Conservation (phyloP, 2,113 vertebrate species). For the Lepisosteus osseus region DNA sequence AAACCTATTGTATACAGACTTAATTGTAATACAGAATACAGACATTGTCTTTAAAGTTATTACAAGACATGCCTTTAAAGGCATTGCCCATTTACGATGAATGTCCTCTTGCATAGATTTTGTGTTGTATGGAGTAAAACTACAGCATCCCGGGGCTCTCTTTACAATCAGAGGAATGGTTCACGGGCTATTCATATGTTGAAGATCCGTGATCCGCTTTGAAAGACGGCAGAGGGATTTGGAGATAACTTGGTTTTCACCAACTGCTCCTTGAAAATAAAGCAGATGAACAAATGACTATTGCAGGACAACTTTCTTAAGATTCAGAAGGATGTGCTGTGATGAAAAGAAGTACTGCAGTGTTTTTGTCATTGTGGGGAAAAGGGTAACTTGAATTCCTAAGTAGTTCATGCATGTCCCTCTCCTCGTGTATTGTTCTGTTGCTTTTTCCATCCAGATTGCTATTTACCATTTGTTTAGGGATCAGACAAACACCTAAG, state of each 20-base stretch:
- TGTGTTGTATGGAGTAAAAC: conserved; percentile 43
- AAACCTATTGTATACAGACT: not conserved
- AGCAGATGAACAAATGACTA: not conserved
- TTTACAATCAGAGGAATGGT: conserved; percentile 23
- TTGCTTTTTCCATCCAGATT: no score
- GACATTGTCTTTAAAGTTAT: conserved; percentile 27
- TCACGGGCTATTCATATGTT: conserved; percentile 67
- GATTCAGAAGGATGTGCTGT: no score
- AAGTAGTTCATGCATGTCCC: no score
- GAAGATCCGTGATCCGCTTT: conserved; percentile 79
- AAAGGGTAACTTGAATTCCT: no score
- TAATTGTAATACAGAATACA: not conserved
- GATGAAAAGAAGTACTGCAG: no score
- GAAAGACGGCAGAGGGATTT: conserved; percentile 90
- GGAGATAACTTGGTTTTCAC: conserved; percentile 80
- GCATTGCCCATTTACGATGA: not conserved
- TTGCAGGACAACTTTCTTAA: no score
- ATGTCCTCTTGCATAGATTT: conserved; percentile 68
- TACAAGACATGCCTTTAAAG: conserved; percentile 20
- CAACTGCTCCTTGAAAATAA: conserved; percentile 72
- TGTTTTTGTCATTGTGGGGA: no score
- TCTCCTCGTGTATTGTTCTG: no score
- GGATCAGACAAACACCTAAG: no score
- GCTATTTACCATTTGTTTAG: no score
- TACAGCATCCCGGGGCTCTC: conserved; percentile 29